These are phyloP conservation scores for Cataglyphis livida DNA, from an alignment of 2,888 invertebrate species.

Conservation along the genomic window DNA sequence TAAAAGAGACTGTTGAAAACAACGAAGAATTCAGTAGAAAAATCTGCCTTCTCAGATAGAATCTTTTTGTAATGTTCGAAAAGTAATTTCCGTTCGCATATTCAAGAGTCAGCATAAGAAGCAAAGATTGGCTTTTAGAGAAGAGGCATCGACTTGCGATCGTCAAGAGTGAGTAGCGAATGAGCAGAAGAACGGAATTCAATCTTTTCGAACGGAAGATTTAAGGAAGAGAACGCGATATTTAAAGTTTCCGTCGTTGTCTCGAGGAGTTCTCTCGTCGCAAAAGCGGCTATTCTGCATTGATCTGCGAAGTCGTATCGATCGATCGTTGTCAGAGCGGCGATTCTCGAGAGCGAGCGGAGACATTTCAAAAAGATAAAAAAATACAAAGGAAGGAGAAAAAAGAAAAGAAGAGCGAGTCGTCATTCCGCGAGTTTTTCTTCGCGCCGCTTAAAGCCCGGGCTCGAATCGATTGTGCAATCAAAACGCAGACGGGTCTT, in stretches of 20 bases:
- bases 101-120: constrained; percentile 16
- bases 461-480: constrained; percentile 54
- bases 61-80: background rate
- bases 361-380: constrained; percentile 9
- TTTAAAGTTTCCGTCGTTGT: constrained; percentile 50
- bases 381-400: background rate
- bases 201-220: constrained; percentile 41
- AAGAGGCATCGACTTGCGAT: constrained; percentile 7
- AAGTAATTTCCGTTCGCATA: constrained; percentile 21
- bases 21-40: background rate
- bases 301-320: constrained; percentile 30
- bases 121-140: constrained; percentile 35
- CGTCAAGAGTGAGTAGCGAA: constrained; percentile 35
- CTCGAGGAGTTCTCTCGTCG: constrained; percentile 37
- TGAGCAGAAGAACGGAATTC: constrained; percentile 25
- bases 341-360: constrained; percentile 21
- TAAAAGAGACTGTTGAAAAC: background rate
- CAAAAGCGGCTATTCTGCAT: constrained; percentile 49
- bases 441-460: constrained; percentile 35
- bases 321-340: constrained; percentile 25
- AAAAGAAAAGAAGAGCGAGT: constrained; percentile 25
- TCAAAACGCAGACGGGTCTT: constrained; percentile 53
- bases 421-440: constrained; percentile 42
- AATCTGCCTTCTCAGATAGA: background rate
- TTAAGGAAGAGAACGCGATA: constrained; percentile 48